Base-by-base conservation (phyloP, 2,113 vertebrate species). In the Columba livia region DNA sequence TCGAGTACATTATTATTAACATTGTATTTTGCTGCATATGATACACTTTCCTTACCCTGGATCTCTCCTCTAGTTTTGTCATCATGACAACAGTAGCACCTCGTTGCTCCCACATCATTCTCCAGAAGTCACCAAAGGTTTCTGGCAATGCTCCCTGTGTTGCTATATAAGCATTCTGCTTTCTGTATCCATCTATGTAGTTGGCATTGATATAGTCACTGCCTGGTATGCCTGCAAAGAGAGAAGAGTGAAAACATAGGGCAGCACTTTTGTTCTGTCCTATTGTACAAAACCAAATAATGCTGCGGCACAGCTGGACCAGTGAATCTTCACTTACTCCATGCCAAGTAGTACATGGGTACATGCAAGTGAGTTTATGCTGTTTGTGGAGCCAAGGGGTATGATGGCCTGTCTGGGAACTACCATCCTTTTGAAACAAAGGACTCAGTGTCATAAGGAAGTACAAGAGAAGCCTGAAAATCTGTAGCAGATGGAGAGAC, bases 41-140 rank as follows among this genome's bases (percentile, higher is more conserved):
- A 47, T 12, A 83, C 70, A 25, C 11, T 86, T 72, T 75, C 57
- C 98, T 98, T 98, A 99, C 99, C 99, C 99, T 98, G 66, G 99
- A 99, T 69, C 99, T 98, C 91, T 99, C 99, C 94, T 99, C 99
- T 78, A 99, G 97, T 94, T 99, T 99, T 70, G 99, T 99, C 99
- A 99, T 99, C 99, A 99, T 99, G 93, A 99, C 99, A 2, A 99
- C 97, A 34, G 99, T 99, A 72, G 99, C 99, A n/a, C 99, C 99
- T 74, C 99, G 98, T 89, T 99, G 99, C 25, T 99, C 99, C 99
- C 99, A 99, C 94, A 99, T 99, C 99, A 99, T 99, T 96, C 99
- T 99, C 99, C 99, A 99, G 97, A 99, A 99, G 91, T 99, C 99
- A n/a, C 99, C 99, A 56, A 99, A 99, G 1, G 99, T 99, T 98